These are phyloP conservation scores for Drosophila hawaiiensis DNA, from an alignment of 2,888 invertebrate genomes.

Conservation along the genomic window DNA sequence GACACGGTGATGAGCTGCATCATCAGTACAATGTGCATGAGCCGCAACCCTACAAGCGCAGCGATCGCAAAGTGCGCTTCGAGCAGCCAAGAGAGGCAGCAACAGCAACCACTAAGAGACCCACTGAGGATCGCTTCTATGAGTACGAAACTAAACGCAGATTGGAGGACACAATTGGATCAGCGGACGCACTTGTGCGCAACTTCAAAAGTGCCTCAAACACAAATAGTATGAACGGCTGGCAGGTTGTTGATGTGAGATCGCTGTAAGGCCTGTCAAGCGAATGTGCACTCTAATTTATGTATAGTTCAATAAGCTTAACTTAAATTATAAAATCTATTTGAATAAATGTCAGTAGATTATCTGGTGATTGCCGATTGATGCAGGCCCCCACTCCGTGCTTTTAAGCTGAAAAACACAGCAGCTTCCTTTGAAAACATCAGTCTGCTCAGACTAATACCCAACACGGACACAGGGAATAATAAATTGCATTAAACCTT, in stretches of 20 bases:
- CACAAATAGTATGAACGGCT: conserved; percentile 61
- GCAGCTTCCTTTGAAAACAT: background rate
- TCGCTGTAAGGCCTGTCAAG: conserved; percentile 43
- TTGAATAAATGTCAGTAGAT: conserved; percentile 2
- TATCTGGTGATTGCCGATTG: background rate
- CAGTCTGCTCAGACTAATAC: background rate
- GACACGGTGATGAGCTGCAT: conserved; percentile 75
- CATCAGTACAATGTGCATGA: conserved; percentile 73
- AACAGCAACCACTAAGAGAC: conserved; percentile 26
- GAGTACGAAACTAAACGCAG: conserved; percentile 82
- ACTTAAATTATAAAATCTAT: conserved; percentile 38
- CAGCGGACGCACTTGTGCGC: conserved; percentile 47
- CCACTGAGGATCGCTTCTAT: conserved; percentile 81
- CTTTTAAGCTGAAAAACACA: background rate
- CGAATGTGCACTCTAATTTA: conserved; percentile 12
- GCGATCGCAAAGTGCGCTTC: conserved; percentile 80
- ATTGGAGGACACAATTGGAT: conserved; percentile 50
- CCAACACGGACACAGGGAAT: background rate
- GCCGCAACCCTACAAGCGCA: conserved; percentile 77
- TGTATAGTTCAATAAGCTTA: conserved; percentile 29
- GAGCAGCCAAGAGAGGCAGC: conserved; percentile 73
- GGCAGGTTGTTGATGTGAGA: conserved; percentile 77
- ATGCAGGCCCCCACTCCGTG: rapidly evolving
- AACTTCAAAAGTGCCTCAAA: conserved; percentile 53
- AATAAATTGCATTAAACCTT: background rate